Percentiles rank a stretch among this genome's conserved stretches.
Evolutionary conservation across 2,113 vertebrate species (phyloP).

Genomic region (Natator depressus): DNA sequence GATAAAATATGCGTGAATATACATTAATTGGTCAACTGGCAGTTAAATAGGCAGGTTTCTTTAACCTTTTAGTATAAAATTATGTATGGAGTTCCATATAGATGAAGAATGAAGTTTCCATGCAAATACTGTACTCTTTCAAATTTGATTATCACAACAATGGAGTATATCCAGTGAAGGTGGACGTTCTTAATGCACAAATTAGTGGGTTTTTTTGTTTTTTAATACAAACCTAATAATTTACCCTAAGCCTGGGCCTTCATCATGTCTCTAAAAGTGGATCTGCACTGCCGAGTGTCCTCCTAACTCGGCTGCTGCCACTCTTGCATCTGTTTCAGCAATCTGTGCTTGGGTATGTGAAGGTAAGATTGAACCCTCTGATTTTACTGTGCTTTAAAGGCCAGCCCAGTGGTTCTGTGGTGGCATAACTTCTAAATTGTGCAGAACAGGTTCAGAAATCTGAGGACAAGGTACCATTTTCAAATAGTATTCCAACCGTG

Average conservation of each 20-base stretch:
- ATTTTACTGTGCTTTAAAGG: neutral
- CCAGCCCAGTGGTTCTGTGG: neutral
- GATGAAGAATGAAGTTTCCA: neutral
- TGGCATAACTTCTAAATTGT: neutral
- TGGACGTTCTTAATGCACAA: neutral
- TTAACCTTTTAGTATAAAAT: neutral
- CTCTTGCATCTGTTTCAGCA: neutral
- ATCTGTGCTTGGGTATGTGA: neutral
- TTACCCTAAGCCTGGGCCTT: neutral
- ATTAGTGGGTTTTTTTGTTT: neutral
- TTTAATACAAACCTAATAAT: neutral
- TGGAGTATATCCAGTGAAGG: neutral
- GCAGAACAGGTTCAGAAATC: neutral
- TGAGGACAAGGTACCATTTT: neutral
- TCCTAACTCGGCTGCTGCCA: neutral
- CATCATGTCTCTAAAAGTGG: neutral
- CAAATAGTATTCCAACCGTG: fast-evolving
- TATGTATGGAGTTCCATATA: neutral
- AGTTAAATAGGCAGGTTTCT: neutral
- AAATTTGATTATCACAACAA: fast-evolving
- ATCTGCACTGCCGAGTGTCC: neutral
- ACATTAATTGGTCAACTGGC: neutral
- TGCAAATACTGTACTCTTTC: neutral
- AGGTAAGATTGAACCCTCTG: neutral
- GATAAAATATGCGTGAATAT: neutral